Evolutionary conservation across 2,888 invertebrate species (phyloP).

Genomic region (Atrina japonica): DNA sequence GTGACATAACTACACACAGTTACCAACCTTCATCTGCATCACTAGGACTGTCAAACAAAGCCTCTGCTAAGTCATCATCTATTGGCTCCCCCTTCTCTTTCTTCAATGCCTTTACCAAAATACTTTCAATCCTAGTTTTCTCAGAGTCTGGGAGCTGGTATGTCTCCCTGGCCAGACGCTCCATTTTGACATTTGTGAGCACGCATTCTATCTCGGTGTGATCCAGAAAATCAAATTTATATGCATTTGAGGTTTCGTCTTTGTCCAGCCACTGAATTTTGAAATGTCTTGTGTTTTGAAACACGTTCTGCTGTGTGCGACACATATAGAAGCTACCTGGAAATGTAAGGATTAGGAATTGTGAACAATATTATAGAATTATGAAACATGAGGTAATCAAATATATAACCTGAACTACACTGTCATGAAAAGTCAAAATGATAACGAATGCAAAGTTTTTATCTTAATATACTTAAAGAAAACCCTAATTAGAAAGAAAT

Average conservation of each 20-base stretch:
- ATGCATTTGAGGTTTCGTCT: constrained; percentile 83
- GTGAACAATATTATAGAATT: background rate
- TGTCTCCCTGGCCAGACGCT: constrained; percentile 87
- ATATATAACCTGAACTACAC: too few relatives aligned
- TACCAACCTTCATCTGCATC: constrained; percentile 39
- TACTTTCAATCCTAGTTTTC: constrained; percentile 89
- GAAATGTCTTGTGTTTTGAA: constrained; percentile 89
- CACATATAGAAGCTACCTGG: constrained; percentile 85
- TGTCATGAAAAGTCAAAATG: too few relatives aligned
- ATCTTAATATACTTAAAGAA: too few relatives aligned
- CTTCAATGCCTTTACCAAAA: constrained; percentile 89
- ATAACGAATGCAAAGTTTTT: too few relatives aligned
- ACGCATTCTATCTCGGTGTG: constrained; percentile 83
- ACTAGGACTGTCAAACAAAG: constrained; percentile 41
- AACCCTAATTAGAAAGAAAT: too few relatives aligned
- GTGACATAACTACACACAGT: too few relatives aligned
- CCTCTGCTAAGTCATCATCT: too few relatives aligned
- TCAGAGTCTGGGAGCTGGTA: constrained; percentile 88
- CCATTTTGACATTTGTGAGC: constrained; percentile 90
- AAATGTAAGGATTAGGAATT: constrained; percentile 26
- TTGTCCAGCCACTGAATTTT: constrained; percentile 91
- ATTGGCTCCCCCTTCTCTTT: constrained; percentile 68
- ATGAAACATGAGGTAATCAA: too few relatives aligned
- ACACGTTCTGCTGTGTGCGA: constrained; percentile 94
- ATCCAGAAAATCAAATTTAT: constrained; percentile 95